Percentiles rank a stretch among this genome's conserved stretches.
Evolutionary conservation across 2,113 vertebrate species (phyloP).

Genomic region (Syngnathus typhle): DNA sequence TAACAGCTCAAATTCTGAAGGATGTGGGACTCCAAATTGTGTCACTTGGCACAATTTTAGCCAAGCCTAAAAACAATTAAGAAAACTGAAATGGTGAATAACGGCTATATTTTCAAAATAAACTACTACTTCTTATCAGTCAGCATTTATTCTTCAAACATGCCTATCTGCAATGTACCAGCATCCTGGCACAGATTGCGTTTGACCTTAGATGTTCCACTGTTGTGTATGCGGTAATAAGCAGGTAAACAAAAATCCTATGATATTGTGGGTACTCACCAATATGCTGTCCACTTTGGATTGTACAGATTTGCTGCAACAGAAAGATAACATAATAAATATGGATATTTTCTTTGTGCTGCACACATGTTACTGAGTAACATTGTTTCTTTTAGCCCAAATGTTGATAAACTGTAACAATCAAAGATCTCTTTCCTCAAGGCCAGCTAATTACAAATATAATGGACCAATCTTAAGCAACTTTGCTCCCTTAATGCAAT

Average conservation of each 20-base stretch:
- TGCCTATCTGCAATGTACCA: background rate
- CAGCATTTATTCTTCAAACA: background rate
- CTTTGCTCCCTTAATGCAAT: background rate
- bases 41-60: too few relatives aligned
- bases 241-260: background rate
- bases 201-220: background rate
- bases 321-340: conserved; percentile 36
- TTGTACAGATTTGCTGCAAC: conserved; percentile 97
- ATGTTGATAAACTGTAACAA: background rate
- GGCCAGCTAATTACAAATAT: background rate
- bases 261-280: conserved; percentile 79
- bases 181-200: background rate
- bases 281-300: conserved; percentile 99
- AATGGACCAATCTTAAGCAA: background rate
- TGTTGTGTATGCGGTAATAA: background rate
- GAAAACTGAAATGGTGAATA: too few relatives aligned
- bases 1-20: too few relatives aligned
- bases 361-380: background rate
- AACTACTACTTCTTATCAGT: too few relatives aligned
- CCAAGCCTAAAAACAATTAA: too few relatives aligned
- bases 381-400: background rate
- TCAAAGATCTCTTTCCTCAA: background rate
- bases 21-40: too few relatives aligned
- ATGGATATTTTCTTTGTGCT: background rate
- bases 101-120: too few relatives aligned